Conservation (phyloP, 2,888 invertebrate genomes). For the Sinotaia quadrata region DNA sequence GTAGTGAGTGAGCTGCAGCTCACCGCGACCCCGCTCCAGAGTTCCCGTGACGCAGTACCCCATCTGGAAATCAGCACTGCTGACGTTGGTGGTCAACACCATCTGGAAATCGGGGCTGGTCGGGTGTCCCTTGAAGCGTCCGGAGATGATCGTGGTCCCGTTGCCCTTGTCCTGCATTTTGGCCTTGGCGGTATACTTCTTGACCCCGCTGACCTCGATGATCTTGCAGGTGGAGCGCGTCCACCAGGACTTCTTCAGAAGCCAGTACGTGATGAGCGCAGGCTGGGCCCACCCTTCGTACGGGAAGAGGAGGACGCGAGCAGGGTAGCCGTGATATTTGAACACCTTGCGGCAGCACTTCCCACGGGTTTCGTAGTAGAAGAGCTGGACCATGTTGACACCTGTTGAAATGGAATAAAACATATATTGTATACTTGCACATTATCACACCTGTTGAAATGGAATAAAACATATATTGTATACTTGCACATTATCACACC, state of each 20-base stretch:
- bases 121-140: conserved; percentile 78
- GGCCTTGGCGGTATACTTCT: conserved; percentile 83
- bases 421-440: background rate
- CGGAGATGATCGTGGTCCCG: conserved; percentile 86
- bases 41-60: conserved; percentile 91
- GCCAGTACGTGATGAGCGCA: conserved; percentile 89
- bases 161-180: conserved; percentile 85
- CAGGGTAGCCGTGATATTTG: conserved; percentile 85
- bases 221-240: conserved; percentile 86
- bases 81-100: conserved; percentile 87
- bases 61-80: conserved; percentile 89
- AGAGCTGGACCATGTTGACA: conserved; percentile 78
- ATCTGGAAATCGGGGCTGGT: conserved; percentile 72
- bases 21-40: conserved; percentile 85
- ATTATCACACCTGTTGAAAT: background rate
- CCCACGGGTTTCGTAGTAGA: conserved; percentile 84
- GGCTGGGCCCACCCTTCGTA: conserved; percentile 92
- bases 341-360: conserved; percentile 87
- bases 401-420: background rate
- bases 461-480: background rate
- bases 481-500: background rate
- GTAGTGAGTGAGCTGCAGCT: conserved; percentile 88
- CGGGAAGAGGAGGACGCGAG: conserved; percentile 87
- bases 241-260: conserved; percentile 90
- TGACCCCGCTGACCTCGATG: conserved; percentile 85